Conservation (phyloP, 23 tunicate genomes). For the Botrylloides violaceus region DNA sequence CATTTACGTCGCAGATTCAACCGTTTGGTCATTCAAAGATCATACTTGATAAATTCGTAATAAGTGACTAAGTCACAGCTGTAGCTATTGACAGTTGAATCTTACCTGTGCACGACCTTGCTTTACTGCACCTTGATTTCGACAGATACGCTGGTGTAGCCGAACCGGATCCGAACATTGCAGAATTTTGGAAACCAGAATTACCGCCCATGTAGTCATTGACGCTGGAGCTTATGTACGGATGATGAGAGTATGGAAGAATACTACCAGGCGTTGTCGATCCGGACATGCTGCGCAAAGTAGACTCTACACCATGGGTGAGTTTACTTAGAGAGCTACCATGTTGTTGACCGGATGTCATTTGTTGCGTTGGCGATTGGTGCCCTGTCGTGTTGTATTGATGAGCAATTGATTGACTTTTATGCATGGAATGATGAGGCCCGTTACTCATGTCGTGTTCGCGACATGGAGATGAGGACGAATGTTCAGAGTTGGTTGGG, state of each 20-base stretch:
- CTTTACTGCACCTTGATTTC: conserved; percentile 43
- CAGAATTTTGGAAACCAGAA: conserved; percentile 30
- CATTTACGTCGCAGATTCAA: too few species aligned
- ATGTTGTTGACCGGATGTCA: conserved; percentile 1
- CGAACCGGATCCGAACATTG: conserved; percentile 21
- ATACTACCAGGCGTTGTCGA: conserved; percentile 18
- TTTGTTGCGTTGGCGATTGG: conserved; percentile 29
- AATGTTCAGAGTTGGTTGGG: conserved; percentile 26
- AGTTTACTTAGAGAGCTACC: conserved; percentile 18
- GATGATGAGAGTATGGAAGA: conserved; percentile 58
- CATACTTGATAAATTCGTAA: too few species aligned
- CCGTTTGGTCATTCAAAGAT: too few species aligned
- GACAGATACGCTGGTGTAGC: conserved; percentile 36
- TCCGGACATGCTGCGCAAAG: conserved; percentile 20
- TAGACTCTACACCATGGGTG: conserved; percentile 18
- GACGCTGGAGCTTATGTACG: conserved; percentile 42
- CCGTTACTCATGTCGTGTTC: conserved; percentile 16
- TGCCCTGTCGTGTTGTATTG: conserved; percentile 19
- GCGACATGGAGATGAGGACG: conserved; percentile 12
- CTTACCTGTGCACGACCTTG: conserved; percentile 71
- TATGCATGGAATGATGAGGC: conserved; percentile 10
- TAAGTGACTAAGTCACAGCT: neutral
- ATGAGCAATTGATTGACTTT: conserved; percentile 1
- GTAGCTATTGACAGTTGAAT: neutral
- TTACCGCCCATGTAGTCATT: conserved; percentile 41